Evolutionary conservation across 2,888 invertebrate genomes (phyloP), one percentile per base, ranked within the genome.

Genomic region (Therioaphis trifolii): DNA sequence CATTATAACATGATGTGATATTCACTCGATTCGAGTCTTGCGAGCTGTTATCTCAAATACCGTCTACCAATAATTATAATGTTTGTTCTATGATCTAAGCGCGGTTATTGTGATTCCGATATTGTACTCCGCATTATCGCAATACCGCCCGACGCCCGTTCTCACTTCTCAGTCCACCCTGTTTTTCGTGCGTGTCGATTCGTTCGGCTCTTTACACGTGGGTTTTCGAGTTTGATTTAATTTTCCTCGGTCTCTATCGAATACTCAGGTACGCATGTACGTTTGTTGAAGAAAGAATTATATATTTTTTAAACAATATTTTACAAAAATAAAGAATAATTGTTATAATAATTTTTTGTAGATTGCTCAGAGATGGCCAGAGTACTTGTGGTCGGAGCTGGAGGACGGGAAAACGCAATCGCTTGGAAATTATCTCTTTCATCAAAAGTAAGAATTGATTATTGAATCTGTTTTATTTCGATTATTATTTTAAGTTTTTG

Each of bases 321-420:
- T 49, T 29, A 9, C 2, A 21, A 14, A 49, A 11, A 4, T 21
- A 24, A 21, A 58, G 12, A 21, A 58, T 58, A 21, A 24, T 2
- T 24, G 11, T 21, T n/a, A n/a, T 1, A 18, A n/a, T n/a, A 3
- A 7, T 18, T 24, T 52, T 68, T 78, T 78, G 2, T 5, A 78
- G 66, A 66, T 69, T n/a, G n/a, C n/a, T 43, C 55, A 4, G 2
- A 24, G 5, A 82, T 82, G 82, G 82, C 82, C 9, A 91, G 92
- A 87, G 91, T 96, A 85, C 89, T 96, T 86, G 92, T 99, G 78
- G 92, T 99, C 87, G 99, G 99, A 21, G 91, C 93, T 88, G 99
- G 99, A 58, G 98, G 97, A 4, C 92, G 99, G 86, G 99, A 99
- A 89, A 98, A 99, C 90, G 97, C 97, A 5, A 91, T 99, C 87